Evolutionary conservation across 1,140 invertebrate species (phyloP).

Genomic region (Lepidurus apus): DNA sequence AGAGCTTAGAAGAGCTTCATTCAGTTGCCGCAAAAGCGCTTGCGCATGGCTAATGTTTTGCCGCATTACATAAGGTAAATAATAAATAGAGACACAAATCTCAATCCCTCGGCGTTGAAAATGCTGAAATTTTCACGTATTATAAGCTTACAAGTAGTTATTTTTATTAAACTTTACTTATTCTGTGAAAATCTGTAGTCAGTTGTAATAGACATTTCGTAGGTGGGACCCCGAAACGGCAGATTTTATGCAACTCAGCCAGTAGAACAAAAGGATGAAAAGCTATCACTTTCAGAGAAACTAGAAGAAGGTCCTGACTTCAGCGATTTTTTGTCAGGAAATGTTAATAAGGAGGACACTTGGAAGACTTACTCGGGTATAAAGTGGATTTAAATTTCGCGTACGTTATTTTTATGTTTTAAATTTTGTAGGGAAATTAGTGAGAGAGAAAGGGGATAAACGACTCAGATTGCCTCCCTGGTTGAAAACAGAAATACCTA

Average conservation of each 20-base stretch:
- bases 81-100: not conserved
- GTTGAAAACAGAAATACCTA: constrained; percentile 92
- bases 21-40: not conserved
- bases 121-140: constrained; percentile 6
- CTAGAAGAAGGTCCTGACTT: constrained; percentile 46
- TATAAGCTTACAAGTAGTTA: not conserved
- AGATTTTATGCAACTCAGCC: not conserved
- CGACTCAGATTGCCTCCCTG: constrained; percentile 88
- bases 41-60: constrained; percentile 8
- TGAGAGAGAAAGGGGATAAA: constrained; percentile 72
- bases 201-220: not conserved
- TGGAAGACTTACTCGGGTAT: constrained; percentile 65
- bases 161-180: not conserved
- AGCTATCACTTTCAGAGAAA: not conserved
- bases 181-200: not conserved
- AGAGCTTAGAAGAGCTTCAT: constrained; percentile 12
- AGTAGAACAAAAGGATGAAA: not conserved
- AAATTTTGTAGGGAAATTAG: constrained; percentile 56
- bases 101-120: not conserved
- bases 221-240: not conserved
- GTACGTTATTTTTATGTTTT: not conserved
- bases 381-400: not conserved
- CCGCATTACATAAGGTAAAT: constrained; percentile 15
- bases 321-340: constrained; percentile 50
- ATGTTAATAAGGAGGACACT: constrained; percentile 50